Base-by-base conservation (phyloP, 30 jellyfish, hydroid and myxozoan species). In the Catostylus mosaicus region DNA sequence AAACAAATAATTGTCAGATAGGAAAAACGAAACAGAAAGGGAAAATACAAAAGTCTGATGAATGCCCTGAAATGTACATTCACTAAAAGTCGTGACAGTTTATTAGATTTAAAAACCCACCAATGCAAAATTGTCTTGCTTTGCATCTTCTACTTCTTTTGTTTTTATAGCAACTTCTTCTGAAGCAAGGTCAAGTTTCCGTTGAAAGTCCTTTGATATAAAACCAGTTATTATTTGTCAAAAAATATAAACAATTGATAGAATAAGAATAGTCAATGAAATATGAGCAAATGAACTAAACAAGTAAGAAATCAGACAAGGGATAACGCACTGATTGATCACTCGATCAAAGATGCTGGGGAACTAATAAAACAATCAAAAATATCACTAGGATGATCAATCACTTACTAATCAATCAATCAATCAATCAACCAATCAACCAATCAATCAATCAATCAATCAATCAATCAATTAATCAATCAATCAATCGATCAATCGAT, bases 81-180 rank as follows among this genome's bases (percentile, higher is more conserved):
- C n/a, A 7, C 54, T 40, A 40, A 40, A 14, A 14, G 54, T 40
- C 12, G 54, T 14, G 14, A 5, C 54, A 5, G 7, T 40, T 40
- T 40, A 40, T n/a, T 5, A 40, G 54, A 14, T 40, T 9, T 16
- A 16, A 48, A 16, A 16, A 2, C 63, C 23, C 60, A 77, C 88
- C 78, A 62, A 27, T 27, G 3, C 75, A 14, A 27, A 19, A 26
- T 37, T 59, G 3, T 24, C 43, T 5, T 32, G 37, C 27, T 16
- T 37, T 1, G n/a, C 1, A 29, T 54, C 76, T 62, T 60, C 77
- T 24, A 59, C 34, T 59, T 76, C 68, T 37, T 43, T 33, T 8
- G 75, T 60, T 24, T 76, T 76, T 35, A 45, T 77, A 51, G 76
- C 56, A 20, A 47, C 20, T 59, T 66, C 66, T 40, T 81, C 68